Evolutionary conservation across 1,140 invertebrate species (phyloP).

Genomic region (Zaprionus tsacasi): DNA sequence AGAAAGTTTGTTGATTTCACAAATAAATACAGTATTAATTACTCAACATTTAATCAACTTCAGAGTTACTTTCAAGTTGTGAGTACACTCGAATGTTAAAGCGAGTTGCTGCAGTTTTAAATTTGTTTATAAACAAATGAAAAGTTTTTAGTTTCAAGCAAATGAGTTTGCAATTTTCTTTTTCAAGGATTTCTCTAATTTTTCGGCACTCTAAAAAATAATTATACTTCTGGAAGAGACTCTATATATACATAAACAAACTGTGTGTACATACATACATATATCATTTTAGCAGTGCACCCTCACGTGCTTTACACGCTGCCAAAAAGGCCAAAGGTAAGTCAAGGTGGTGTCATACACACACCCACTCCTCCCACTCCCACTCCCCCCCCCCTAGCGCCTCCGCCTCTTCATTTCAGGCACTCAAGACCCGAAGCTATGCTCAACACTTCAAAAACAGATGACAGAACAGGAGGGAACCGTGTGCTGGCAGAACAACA

Average conservation of each 20-base stretch:
- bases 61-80: not conserved
- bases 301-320: constrained; percentile 13
- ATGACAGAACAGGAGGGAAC: constrained; percentile 19
- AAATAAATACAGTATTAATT: not conserved
- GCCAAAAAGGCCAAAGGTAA: constrained; percentile 74
- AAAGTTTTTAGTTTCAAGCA: not conserved
- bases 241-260: too few relatives aligned
- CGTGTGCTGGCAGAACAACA: constrained; percentile 59
- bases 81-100: not conserved
- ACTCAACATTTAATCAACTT: not conserved
- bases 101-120: not conserved
- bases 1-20: too few relatives aligned
- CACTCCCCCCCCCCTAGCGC: not conserved
- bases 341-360: constrained; percentile 36
- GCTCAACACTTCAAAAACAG: constrained; percentile 55
- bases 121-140: not conserved
- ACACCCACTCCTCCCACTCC: too few relatives aligned
- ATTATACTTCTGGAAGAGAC: constrained; percentile 9
- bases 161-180: constrained; percentile 10
- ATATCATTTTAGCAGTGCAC: constrained; percentile 2
- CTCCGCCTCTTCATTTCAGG: constrained; percentile 12
- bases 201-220: constrained; percentile 19
- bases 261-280: not conserved
- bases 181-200: constrained; percentile 20
- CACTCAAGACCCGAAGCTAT: constrained; percentile 13